phyloP scores from a whole-genome alignment of 2,797 vertebrate genomes.

The Neopelma chrysocephalum region DNA sequence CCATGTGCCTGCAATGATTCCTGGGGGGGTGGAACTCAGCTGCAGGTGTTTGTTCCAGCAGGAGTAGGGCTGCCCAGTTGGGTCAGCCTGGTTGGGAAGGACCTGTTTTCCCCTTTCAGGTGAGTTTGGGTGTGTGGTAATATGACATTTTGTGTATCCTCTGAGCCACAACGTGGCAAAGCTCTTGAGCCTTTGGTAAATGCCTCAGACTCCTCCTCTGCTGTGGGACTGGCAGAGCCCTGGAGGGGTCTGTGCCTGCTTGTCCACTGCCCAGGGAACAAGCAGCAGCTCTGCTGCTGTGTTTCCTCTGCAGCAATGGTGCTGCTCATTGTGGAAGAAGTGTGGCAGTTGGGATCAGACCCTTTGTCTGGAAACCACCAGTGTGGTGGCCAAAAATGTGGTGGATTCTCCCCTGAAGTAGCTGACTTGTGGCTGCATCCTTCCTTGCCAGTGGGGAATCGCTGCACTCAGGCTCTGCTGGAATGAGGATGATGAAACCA shows the following conservation, averaged over 20 bases:
- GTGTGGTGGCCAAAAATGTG: background rate
- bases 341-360: background rate
- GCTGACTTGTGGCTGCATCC: background rate
- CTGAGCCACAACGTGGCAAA: background rate
- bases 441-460: background rate
- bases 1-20: background rate
- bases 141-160: accelerated
- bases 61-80: background rate
- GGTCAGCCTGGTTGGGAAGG: background rate
- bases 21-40: background rate
- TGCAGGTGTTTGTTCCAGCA: accelerated
- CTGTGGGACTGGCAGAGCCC: background rate
- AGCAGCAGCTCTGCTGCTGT: background rate
- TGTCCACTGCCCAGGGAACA: background rate
- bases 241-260: background rate
- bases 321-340: background rate
- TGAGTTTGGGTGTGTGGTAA: background rate
- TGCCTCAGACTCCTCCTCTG: background rate
- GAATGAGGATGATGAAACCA: background rate
- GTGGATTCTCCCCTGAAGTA: background rate
- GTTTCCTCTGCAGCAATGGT: background rate
- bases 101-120: background rate
- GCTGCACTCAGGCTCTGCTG: background rate
- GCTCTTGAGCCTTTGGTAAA: background rate
- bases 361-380: background rate